phyloP scores from a whole-genome alignment of 2,888 invertebrate species.

The Clistopyga incitator region DNA sequence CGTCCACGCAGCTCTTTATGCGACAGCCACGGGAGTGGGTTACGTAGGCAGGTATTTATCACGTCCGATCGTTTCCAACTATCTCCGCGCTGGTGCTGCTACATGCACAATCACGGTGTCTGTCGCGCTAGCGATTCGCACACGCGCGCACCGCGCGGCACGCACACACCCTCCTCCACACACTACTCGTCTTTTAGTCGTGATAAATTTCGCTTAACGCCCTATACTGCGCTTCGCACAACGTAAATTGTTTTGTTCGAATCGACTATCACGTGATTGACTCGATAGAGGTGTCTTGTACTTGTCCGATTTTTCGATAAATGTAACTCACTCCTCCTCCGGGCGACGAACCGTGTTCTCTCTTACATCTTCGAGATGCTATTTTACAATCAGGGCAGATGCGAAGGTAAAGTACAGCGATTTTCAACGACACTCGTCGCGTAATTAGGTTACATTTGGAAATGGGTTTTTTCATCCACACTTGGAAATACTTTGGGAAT shows the following conservation, averaged over 20 bases:
- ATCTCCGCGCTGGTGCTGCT: slow-evolving; percentile 21
- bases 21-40: slow-evolving; percentile 66
- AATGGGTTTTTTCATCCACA: background rate
- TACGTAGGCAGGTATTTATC: slow-evolving; percentile 68
- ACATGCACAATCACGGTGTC: slow-evolving; percentile 26
- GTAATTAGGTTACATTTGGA: background rate
- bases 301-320: slow-evolving; percentile 33
- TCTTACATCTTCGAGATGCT: background rate
- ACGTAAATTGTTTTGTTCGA: slow-evolving; percentile 45
- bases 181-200: slow-evolving; percentile 44
- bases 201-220: slow-evolving; percentile 58
- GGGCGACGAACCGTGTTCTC: slow-evolving; percentile 13
- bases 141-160: slow-evolving; percentile 11
- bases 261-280: slow-evolving; percentile 46
- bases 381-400: background rate
- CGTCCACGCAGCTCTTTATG: slow-evolving; percentile 63
- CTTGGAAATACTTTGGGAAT: no score
- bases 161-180: slow-evolving; percentile 23
- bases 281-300: slow-evolving; percentile 48
- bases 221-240: slow-evolving; percentile 23
- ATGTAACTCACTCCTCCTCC: background rate
- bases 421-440: background rate
- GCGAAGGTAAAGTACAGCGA: background rate
- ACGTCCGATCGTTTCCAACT: slow-evolving; percentile 64
- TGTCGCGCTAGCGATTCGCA: background rate